Evolutionary conservation across 2,113 vertebrate genomes (phyloP).

Genomic region (Phasianus colchicus): DNA sequence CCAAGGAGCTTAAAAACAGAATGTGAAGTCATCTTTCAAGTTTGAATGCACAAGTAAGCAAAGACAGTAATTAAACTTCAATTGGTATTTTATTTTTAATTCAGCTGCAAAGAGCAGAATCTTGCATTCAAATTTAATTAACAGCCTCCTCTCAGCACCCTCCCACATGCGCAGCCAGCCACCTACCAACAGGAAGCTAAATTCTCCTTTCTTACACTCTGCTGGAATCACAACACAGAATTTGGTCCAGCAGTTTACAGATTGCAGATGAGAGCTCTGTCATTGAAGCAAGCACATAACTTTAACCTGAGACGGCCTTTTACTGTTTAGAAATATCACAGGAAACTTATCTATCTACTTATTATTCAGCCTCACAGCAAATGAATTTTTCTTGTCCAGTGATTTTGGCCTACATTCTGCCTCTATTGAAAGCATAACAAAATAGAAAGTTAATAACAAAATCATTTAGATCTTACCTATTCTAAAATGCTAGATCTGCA

Average conservation of each 20-base stretch:
- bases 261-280: slow-evolving; percentile 13
- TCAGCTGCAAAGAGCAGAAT: slow-evolving; percentile 77
- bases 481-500: not conserved
- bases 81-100: slow-evolving; percentile 82
- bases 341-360: not conserved
- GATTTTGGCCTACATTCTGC: not conserved
- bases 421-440: not conserved
- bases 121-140: slow-evolving; percentile 81
- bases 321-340: not conserved
- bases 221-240: slow-evolving; percentile 8
- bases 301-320: slow-evolving; percentile 21
- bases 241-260: slow-evolving; percentile 19
- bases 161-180: slow-evolving; percentile 58
- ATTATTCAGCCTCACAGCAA: not conserved
- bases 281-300: not conserved
- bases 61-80: slow-evolving; percentile 84
- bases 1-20: slow-evolving; percentile 73
- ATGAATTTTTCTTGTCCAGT: not conserved
- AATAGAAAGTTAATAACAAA: not conserved
- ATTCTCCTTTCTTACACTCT: slow-evolving; percentile 17
- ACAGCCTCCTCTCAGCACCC: slow-evolving; percentile 59
- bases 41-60: slow-evolving; percentile 79
- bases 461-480: fast-evolving
- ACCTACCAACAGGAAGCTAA: slow-evolving; percentile 66
- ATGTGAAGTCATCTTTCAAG: slow-evolving; percentile 80